These are phyloP conservation scores for Seriola aureovittata DNA, from an alignment of 2,113 vertebrate genomes.

Conservation along the genomic window DNA sequence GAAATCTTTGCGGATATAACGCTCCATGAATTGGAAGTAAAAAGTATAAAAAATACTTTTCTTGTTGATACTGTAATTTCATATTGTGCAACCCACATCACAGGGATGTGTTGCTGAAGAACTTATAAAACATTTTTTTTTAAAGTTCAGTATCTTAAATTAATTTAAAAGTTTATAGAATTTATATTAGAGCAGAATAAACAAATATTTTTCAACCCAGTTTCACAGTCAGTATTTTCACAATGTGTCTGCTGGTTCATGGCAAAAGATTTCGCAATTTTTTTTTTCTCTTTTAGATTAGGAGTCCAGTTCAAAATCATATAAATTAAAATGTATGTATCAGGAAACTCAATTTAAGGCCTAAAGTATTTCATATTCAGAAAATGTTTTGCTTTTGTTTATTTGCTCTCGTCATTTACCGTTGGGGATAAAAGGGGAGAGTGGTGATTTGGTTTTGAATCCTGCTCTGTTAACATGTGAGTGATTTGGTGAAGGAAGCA, in stretches of 20 bases:
- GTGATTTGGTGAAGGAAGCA: conserved; percentile 98
- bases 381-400: conserved; percentile 52
- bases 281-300: background rate
- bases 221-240: conserved; percentile 28
- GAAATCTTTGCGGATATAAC: background rate
- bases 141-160: background rate
- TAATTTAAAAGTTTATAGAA: background rate
- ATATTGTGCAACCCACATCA: background rate
- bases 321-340: background rate
- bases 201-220: background rate
- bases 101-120: background rate
- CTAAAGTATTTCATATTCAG: conserved; percentile 60
- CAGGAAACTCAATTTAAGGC: conserved; percentile 9
- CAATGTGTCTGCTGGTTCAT: background rate
- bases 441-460: conserved; percentile 88
- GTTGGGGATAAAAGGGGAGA: conserved; percentile 85
- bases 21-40: background rate
- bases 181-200: background rate
- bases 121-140: background rate
- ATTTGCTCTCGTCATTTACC: conserved; percentile 54
- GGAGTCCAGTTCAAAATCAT: background rate
- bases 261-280: conserved; percentile 6
- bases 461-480: conserved; percentile 85
- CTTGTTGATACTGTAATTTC: background rate
- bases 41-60: background rate